Evolutionary conservation across 2,113 vertebrate species (phyloP).

Genomic region (Mustelus asterias): DNA sequence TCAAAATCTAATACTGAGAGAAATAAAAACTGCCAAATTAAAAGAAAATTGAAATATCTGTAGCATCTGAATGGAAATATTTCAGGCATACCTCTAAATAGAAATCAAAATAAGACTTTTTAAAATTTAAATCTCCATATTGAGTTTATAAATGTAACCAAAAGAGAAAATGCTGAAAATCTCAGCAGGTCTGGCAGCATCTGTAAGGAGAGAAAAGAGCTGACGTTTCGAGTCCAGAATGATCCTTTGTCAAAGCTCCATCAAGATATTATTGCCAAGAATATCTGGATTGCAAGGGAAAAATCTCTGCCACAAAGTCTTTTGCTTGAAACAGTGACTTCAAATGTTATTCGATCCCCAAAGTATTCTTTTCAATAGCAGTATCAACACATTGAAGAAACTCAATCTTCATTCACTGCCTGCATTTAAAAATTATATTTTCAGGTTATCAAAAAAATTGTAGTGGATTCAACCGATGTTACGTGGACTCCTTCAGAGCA

Average conservation of each 20-base stretch:
- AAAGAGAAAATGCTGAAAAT: too few species aligned
- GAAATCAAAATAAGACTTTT: not conserved
- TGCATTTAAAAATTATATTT: not conserved
- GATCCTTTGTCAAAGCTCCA: too few species aligned
- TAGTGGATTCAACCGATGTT: not conserved
- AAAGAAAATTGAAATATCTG: not conserved
- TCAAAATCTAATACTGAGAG: not conserved
- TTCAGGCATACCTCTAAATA: not conserved
- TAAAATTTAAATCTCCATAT: not conserved
- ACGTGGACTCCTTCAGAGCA: too few species aligned
- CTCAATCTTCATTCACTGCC: not conserved
- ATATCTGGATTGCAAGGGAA: not conserved
- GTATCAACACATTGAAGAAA: not conserved
- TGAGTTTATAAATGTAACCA: not conserved
- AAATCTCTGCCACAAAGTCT: not conserved
- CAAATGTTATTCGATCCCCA: not conserved
- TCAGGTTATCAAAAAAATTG: not conserved
- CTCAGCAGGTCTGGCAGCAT: too few species aligned
- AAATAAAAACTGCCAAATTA: not conserved
- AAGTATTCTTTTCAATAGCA: not conserved
- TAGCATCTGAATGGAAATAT: not conserved
- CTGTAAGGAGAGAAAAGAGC: too few species aligned
- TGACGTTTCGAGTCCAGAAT: too few species aligned
- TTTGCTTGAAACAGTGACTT: not conserved
- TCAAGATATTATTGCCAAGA: not conserved